Percentiles rank a stretch among this genome's conserved stretches.
phyloP scores from a whole-genome alignment of 2,888 invertebrate genomes.

The Dysmachus trigonus region DNA sequence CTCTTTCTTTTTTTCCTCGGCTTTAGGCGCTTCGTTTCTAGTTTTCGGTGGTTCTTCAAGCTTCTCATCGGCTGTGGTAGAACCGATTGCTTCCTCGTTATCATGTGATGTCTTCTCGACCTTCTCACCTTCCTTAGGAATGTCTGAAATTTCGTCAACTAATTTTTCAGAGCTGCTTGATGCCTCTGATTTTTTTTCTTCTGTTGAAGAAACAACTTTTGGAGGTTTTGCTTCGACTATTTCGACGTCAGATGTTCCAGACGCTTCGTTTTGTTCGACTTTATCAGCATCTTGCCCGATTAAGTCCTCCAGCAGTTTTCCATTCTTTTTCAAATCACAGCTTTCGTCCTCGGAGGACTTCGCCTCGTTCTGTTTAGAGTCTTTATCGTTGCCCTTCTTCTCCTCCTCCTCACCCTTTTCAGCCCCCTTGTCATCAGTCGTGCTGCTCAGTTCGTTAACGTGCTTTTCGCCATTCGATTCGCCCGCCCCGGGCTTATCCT shows the following conservation, averaged over 20 bases:
- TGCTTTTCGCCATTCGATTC: neutral
- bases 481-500: neutral
- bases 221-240: neutral
- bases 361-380: neutral
- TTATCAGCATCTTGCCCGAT: neutral
- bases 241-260: neutral
- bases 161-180: neutral
- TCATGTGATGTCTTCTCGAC: neutral
- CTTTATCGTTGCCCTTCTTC: neutral
- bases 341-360: neutral
- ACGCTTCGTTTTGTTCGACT: neutral
- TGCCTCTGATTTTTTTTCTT: neutral
- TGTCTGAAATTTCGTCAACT: neutral
- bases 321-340: neutral
- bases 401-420: neutral
- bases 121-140: neutral
- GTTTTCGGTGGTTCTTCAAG: neutral
- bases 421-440: neutral
- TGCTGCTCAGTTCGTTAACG: neutral
- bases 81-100: neutral
- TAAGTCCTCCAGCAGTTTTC: neutral
- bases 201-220: slow-evolving; percentile 5
- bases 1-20: neutral
- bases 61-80: neutral
- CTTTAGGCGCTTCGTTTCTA: neutral